Conservation (phyloP, 2,888 invertebrate genomes). For the Eupithecia pulchellata region DNA sequence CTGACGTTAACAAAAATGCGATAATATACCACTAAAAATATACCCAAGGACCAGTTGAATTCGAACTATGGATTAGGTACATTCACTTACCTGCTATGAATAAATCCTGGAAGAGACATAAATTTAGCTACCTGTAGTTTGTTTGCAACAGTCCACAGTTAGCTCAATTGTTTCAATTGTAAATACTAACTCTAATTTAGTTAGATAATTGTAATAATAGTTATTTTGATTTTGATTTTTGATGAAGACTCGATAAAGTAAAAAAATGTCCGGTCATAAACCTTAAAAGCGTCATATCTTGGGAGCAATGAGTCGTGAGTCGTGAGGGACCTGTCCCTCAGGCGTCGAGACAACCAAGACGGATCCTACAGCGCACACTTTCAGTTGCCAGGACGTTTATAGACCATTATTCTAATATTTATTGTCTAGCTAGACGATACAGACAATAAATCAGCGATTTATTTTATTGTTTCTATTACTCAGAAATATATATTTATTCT, state of each 20-base stretch:
- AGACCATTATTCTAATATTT: conserved; percentile 66
- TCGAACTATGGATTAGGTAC: background rate
- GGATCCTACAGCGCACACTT: conserved; percentile 66
- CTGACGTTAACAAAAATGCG: background rate
- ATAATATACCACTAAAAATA: background rate
- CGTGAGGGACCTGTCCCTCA: conserved; percentile 57
- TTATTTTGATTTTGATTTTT: too few relatives aligned
- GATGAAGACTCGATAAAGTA: background rate
- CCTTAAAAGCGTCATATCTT: conserved; percentile 18
- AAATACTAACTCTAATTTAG: too few relatives aligned
- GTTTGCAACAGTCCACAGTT: too few relatives aligned
- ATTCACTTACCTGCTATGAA: background rate
- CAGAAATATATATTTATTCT: conserved; percentile 8
- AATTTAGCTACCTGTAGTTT: too few relatives aligned
- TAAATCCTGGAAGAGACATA: background rate
- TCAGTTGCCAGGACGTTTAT: conserved; percentile 65
- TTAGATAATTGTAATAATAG: too few relatives aligned
- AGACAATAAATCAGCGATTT: conserved; percentile 51
- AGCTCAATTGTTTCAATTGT: too few relatives aligned
- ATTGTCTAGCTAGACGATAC: conserved; percentile 53
- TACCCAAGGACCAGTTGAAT: background rate
- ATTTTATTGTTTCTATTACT: conserved; percentile 27
- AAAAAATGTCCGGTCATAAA: conserved; percentile 16
- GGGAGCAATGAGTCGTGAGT: conserved; percentile 37
- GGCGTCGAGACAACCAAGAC: conserved; percentile 49